Conservation (phyloP, 2,888 invertebrate species). For the Polydrusus cervinus region DNA sequence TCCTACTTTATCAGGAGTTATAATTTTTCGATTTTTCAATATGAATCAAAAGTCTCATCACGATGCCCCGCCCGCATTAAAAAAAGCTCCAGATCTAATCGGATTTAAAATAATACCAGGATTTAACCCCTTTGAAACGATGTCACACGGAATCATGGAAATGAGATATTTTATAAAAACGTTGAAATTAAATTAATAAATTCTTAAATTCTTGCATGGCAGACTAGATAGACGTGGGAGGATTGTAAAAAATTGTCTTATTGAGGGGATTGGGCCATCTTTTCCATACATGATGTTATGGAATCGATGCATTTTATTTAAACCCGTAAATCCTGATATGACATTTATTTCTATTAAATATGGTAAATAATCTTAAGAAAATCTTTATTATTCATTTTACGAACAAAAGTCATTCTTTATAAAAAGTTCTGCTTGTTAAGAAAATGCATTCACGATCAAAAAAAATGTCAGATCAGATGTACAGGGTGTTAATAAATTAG, state of each 20-base stretch:
- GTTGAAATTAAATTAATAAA: constrained; percentile 18
- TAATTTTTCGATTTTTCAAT: constrained; percentile 18
- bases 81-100: constrained; percentile 17
- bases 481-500: no score
- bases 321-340: no score
- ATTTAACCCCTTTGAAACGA: constrained; percentile 19
- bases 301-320: no score
- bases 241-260: not conserved
- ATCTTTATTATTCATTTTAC: no score
- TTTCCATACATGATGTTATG: no score
- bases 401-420: no score
- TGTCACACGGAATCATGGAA: constrained; percentile 23
- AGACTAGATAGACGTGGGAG: not conserved
- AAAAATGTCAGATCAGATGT: no score
- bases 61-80: not conserved
- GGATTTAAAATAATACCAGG: constrained; percentile 24
- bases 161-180: constrained; percentile 24
- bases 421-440: no score
- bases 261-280: no score
- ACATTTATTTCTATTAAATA: no score
- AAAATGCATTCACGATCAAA: no score
- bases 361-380: no score
- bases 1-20: not conserved
- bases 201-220: constrained; percentile 2
- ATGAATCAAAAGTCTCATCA: constrained; percentile 21